phyloP scores from a whole-genome alignment of 1,140 invertebrate genomes.

The Amphibalanus amphitrite region DNA sequence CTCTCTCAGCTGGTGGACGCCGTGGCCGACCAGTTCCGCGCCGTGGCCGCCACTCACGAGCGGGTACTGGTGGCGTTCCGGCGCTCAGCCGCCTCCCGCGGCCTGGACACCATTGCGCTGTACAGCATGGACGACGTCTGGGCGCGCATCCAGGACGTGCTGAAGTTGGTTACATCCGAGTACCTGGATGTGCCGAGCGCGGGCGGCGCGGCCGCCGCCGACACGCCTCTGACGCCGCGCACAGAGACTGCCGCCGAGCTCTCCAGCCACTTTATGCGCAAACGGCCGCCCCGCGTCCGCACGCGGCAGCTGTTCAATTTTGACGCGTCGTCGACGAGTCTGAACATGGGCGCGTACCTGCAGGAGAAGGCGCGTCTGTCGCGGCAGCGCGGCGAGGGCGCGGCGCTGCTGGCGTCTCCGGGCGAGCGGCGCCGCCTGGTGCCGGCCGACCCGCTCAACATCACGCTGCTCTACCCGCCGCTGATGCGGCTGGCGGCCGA shows the following conservation, averaged over 20 bases:
- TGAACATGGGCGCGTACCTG: not conserved
- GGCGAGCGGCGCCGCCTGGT: slow-evolving; percentile 32
- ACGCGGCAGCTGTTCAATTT: slow-evolving; percentile 69
- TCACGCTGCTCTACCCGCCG: slow-evolving; percentile 53
- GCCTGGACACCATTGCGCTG: slow-evolving; percentile 17
- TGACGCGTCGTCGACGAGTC: slow-evolving; percentile 43
- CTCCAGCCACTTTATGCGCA: slow-evolving; percentile 44
- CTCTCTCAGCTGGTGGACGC: slow-evolving; percentile 28
- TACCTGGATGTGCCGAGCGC: slow-evolving; percentile 17
- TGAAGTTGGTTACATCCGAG: slow-evolving; percentile 30
- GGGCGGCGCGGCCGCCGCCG: slow-evolving; percentile 40
- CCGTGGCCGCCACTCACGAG: slow-evolving; percentile 48
- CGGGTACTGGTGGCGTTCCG: slow-evolving; percentile 42
- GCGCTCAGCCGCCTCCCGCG: slow-evolving; percentile 25
- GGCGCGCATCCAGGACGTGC: slow-evolving; percentile 70
- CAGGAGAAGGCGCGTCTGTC: not conserved
- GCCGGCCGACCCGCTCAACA: slow-evolving; percentile 50
- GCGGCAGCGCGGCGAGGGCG: not conserved
- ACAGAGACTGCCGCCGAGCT: slow-evolving; percentile 32
- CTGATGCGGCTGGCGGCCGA: slow-evolving; percentile 56
- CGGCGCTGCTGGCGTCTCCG: not conserved
- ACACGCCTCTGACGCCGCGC: slow-evolving; percentile 52
- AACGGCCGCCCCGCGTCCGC: slow-evolving; percentile 74
- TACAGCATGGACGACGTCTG: slow-evolving; percentile 73
- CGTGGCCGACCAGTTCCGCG: slow-evolving; percentile 54